Base-by-base conservation (phyloP, 2,797 vertebrate species). In the Enteromius treurensis region DNA sequence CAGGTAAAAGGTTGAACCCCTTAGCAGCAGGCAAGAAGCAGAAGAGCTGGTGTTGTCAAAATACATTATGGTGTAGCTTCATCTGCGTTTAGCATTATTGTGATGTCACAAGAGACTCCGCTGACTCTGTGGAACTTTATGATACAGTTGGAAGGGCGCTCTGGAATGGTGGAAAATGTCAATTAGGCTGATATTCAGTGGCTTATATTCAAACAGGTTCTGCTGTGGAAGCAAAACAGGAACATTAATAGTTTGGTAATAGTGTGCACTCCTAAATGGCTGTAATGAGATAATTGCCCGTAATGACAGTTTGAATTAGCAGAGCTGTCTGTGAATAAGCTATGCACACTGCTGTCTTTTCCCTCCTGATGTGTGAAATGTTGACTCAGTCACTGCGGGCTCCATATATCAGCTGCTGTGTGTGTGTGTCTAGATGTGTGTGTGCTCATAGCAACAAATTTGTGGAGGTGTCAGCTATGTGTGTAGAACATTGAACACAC, bases 281-380 rank as follows among this genome's bases (percentile, higher is more conserved):
- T 40, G 29, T 29, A 79, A 76, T 82, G 53, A 79, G 76, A 82
- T 62, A 68, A 87, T 79, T 82, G 77, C 29, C 79, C 70, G 79
- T 73, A 64, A 77, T 84, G 79, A 79, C 83, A 81, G 79, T 11
- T 68, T 84, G 68, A 79, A 84, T 86, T 84, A 86, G 49, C 62
- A 79, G 65, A 74, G 23, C 62, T 86, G 69, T 84, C 83, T 69
- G 23, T 78, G 71, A 81, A 78, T 55, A 79, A 75, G 14, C 45
- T 17, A 51, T 4, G 60, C 70, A 75, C 45, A 64, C 58, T 26
- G 32, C 14, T 65, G 60, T 75, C 69, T 51, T 74, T 71, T 82
- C 32, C 70, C 70, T 65, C 80, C 80, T 65, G 80, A 82, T 75
- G 70, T 64, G 70, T 82, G 32, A 82, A 75, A 53, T 67, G 80